Percentiles rank a stretch among this genome's conserved stretches.
These are phyloP conservation scores for Poeciliopsis presidionis DNA, from an alignment of 2,797 vertebrate species.

Conservation along the genomic window DNA sequence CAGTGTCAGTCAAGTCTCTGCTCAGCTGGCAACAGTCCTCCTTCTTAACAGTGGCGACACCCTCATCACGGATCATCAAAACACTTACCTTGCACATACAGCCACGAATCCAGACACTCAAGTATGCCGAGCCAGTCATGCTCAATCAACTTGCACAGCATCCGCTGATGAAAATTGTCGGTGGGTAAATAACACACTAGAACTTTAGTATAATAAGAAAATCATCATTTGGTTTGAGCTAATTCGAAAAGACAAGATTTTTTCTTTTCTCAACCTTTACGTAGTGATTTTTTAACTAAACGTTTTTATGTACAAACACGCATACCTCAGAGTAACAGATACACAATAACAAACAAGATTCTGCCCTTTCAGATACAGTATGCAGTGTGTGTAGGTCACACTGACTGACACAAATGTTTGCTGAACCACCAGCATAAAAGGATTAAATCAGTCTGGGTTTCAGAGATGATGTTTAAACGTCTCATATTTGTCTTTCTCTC, in stretches of 20 bases:
- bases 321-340: constrained; percentile 12
- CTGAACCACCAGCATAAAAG: constrained; percentile 7
- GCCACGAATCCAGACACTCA: constrained; percentile 4
- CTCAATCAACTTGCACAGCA: neutral
- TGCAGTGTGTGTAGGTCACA: constrained; percentile 9
- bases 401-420: constrained; percentile 16
- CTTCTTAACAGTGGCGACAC: constrained; percentile 26
- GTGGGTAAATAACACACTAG: neutral
- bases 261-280: neutral
- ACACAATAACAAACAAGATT: constrained; percentile 7
- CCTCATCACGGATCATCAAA: constrained; percentile 38
- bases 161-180: neutral
- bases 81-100: constrained; percentile 45
- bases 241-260: neutral
- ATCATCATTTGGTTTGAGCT: neutral
- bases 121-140: neutral
- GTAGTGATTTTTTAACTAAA: neutral
- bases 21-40: constrained; percentile 52
- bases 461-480: constrained; percentile 1
- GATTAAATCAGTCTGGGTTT: constrained; percentile 9
- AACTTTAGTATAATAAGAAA: neutral
- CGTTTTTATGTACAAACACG: neutral
- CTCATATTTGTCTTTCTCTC: constrained; percentile 1
- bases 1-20: constrained; percentile 72
- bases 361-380: constrained; percentile 5